Percentiles rank a stretch among this genome's conserved stretches.
Evolutionary conservation across 2,888 invertebrate genomes (phyloP).

Genomic region (Agonopterix alstromeriana): DNA sequence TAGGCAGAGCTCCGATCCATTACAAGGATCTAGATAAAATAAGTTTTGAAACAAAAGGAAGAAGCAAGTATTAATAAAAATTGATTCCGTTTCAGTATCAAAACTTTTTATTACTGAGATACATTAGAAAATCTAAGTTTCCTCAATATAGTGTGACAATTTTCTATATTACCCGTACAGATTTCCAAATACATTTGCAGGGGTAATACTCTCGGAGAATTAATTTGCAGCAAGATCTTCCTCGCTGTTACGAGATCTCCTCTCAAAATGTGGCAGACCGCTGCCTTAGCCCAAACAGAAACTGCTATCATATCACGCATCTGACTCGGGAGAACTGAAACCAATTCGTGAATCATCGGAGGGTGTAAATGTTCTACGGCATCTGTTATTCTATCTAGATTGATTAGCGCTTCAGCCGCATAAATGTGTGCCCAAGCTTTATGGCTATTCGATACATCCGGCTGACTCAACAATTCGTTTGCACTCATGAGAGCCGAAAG

Average conservation of each 20-base stretch:
- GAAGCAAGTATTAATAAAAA: too few relatives aligned
- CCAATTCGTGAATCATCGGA: constrained; percentile 78
- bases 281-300: constrained; percentile 72
- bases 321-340: constrained; percentile 57
- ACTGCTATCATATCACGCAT: constrained; percentile 68
- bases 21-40: too few relatives aligned
- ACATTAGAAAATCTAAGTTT: constrained; percentile 51
- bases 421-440: constrained; percentile 92
- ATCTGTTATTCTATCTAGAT: constrained; percentile 88
- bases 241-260: constrained; percentile 66
- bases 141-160: constrained; percentile 62
- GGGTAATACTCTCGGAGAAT: constrained; percentile 62
- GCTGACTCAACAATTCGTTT: constrained; percentile 82
- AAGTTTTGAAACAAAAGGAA: too few relatives aligned
- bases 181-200: constrained; percentile 77
- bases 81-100: background rate
- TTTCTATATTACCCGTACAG: constrained; percentile 69
- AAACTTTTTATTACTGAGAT: constrained; percentile 24
- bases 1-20: too few relatives aligned
- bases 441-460: constrained; percentile 71
- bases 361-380: constrained; percentile 90
- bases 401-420: constrained; percentile 90
- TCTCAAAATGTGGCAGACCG: constrained; percentile 65
- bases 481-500: constrained; percentile 87
- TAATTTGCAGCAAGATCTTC: constrained; percentile 66